Percentiles rank a stretch among this genome's conserved stretches.
Evolutionary conservation across 92 coral and sea anemone species (phyloP).

Genomic region (Epizoanthus illoricatus): DNA sequence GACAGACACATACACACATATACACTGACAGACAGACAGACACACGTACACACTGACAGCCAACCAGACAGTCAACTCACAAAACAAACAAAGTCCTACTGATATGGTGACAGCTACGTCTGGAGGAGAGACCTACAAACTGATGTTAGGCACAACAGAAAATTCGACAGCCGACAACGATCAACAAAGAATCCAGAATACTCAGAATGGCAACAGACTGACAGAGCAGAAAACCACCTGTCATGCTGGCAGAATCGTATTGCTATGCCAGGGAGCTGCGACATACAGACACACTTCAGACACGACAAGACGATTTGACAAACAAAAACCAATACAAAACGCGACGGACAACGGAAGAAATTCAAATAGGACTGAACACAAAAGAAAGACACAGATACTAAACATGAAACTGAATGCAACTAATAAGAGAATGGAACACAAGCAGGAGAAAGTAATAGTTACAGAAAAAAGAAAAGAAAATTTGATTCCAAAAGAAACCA

Average conservation of each 20-base stretch:
- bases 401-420: too few species aligned
- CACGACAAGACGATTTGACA: too few species aligned
- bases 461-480: neutral
- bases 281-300: too few species aligned
- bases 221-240: too few species aligned
- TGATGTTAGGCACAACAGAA: neutral
- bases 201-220: too few species aligned
- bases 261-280: too few species aligned
- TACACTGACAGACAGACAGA: neutral
- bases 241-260: too few species aligned
- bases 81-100: neutral
- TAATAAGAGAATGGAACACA: neutral
- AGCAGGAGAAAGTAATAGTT: neutral
- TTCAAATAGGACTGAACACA: neutral
- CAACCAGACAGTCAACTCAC: conserved; percentile 22
- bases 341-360: too few species aligned
- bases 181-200: too few species aligned
- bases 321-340: too few species aligned
- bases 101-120: neutral
- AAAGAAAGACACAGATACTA: neutral
- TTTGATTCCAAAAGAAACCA: neutral
- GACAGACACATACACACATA: neutral
- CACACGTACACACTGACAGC: neutral
- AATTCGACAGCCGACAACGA: too few species aligned
- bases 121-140: neutral